These are phyloP conservation scores for Lichenostomus cassidix DNA, from an alignment of 2,113 vertebrate species.

Conservation along the genomic window DNA sequence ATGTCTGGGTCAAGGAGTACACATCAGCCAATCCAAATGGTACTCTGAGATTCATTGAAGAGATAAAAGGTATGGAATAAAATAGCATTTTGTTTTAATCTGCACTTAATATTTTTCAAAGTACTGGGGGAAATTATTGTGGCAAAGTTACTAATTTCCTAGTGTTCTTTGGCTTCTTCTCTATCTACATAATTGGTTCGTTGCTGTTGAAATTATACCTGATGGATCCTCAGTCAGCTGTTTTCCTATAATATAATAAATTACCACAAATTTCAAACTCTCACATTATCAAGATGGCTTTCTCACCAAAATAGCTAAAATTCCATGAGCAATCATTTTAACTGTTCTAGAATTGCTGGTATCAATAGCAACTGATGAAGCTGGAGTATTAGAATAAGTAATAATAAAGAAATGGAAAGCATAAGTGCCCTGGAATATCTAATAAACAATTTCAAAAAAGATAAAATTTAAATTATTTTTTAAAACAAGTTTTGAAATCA, in stretches of 20 bases:
- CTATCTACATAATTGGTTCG: background rate
- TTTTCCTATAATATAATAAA: background rate
- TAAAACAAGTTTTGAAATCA: background rate
- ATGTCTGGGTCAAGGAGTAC: conserved; percentile 82
- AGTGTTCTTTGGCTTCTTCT: background rate
- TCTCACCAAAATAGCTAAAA: background rate
- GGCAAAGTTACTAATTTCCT: background rate
- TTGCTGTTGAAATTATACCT: background rate
- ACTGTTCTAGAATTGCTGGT: background rate
- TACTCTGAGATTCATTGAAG: conserved; percentile 70
- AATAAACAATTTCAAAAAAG: background rate
- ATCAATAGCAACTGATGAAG: background rate
- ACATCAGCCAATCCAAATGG: conserved; percentile 61
- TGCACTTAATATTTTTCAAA: background rate
- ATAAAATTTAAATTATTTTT: background rate
- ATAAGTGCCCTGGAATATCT: background rate
- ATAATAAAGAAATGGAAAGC: background rate
- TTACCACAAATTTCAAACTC: background rate
- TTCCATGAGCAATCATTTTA: background rate
- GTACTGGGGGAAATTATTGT: background rate
- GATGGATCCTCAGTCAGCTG: background rate
- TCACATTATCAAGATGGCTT: background rate
- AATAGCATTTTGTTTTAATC: background rate
- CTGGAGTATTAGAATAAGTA: background rate
- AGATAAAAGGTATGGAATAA: conserved; percentile 77